These are phyloP conservation scores for Prorops nasuta DNA, from an alignment of 1,140 invertebrate species.

Conservation along the genomic window DNA sequence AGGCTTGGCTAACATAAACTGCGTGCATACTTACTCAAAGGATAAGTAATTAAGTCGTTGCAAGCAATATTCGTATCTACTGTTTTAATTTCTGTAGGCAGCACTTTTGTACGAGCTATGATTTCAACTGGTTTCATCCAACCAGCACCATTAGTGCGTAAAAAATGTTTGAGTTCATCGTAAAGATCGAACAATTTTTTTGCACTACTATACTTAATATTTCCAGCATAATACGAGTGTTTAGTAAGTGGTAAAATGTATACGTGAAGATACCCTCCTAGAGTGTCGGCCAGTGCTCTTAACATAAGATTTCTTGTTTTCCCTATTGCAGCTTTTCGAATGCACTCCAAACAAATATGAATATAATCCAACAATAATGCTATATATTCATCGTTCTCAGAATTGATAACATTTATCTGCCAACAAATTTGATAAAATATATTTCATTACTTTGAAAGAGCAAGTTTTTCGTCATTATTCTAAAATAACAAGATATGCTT, in stretches of 20 bases:
- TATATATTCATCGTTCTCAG: slow-evolving; percentile 38
- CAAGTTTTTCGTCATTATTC: too few species aligned
- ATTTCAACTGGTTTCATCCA: slow-evolving; percentile 55
- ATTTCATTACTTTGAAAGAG: too few species aligned
- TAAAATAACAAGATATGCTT: too few species aligned
- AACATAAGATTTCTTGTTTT: slow-evolving; percentile 54
- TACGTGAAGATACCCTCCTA: slow-evolving; percentile 58
- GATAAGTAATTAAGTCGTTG: slow-evolving; percentile 33
- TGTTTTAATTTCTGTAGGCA: too few species aligned
- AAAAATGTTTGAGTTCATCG: slow-evolving; percentile 56
- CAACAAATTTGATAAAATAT: too few species aligned
- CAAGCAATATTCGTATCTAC: too few species aligned
- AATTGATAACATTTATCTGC: slow-evolving; percentile 35
- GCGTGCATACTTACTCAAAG: too few species aligned
- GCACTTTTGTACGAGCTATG: slow-evolving; percentile 35
- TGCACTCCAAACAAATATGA: slow-evolving; percentile 50
- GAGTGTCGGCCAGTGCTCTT: slow-evolving; percentile 57
- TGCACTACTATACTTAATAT: slow-evolving; percentile 57
- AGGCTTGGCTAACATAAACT: too few species aligned
- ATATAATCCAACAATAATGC: slow-evolving; percentile 56
- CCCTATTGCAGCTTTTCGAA: slow-evolving; percentile 47
- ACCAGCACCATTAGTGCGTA: slow-evolving; percentile 60
- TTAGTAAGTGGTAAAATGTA: slow-evolving; percentile 59
- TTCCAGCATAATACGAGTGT: slow-evolving; percentile 63
- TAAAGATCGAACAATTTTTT: slow-evolving; percentile 58